Base-by-base conservation (phyloP, 2,888 invertebrate genomes). In the Abrostola tripartita region DNA sequence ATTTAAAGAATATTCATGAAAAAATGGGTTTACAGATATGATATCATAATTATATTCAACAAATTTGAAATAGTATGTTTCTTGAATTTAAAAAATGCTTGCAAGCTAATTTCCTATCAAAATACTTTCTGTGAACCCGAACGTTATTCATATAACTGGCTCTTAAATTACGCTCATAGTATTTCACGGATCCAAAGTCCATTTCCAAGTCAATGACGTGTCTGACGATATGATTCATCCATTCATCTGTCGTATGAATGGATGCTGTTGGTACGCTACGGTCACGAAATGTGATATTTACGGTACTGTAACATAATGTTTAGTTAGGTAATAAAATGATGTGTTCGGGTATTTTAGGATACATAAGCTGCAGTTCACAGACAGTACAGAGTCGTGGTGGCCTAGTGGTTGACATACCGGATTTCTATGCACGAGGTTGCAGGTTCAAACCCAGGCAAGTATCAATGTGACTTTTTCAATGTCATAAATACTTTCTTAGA, bases 221-320 rank as follows among this genome's bases (percentile, higher is more conserved):
- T 68, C 73, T 53, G 47, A 61, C 54, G 55, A 61, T 50, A 68
- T 87, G 84, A 85, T 56, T 89, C 84, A 88, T 67, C 82, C 83
- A 85, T 84, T 85, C 85, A 86, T 82, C 80, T 82, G 70, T 40
- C 65, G 38, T 65, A 40, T 83, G 78, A 85, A 85, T 85, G 84
- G 72, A 81, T 59, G 24, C 24, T 24, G 24, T 24, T 72, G 61
- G 78, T 77, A 49, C 36, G 76, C 78, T 75, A 83, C 84, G 62
- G 67, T 54, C 44, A 62, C 55, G 72, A 58, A 70, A 75, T 52
- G 37, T 37, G 73, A 78, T 66, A 73, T 68, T 78, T 56, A 38
- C 44, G 44, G 63, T 68, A 76, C 58, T 76, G 61, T 59, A 71
- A 74, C 57, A 47, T 37, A 65, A 72, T 76, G 68, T 76, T 59